Base-by-base conservation (phyloP, 2,888 invertebrate species). In the Morinoia aosen region DNA sequence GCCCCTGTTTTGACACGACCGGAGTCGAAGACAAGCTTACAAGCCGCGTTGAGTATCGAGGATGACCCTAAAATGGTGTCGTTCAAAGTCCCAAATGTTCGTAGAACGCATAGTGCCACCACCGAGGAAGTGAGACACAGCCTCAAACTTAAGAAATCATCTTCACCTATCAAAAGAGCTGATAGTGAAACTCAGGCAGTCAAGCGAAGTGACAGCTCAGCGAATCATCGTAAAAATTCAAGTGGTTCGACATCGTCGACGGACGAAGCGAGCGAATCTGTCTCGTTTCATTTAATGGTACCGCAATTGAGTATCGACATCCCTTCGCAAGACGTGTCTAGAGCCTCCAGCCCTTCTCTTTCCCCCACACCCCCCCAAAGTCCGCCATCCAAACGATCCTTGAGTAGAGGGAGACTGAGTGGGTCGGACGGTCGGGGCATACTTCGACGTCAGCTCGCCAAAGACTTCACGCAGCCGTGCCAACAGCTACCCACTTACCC, bases 271-370 rank as follows among this genome's bases (percentile, higher is more conserved):
- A 96, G 96, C 57, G 96, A 96, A 58, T 96, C 96, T 25, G 96
- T 96, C 56, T 96, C 96, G 40, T 96, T 96, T 95, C 96, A 96
- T 88, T 95, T 96, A 58, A 96, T 96, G 96, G 96, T 96, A 16
- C 96, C 96, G 25, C 96, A 96, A 57, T 88, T 96, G 10, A 96
- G 96, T 58, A 95, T 96, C 56, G 96, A 96, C 57, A 94, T 94
- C 88, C 96, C 96, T 14, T 96, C 96, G 88, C 95, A 94, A 33
- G 96, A 96, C 61, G 96, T 96, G 16, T 96, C 96, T 58, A 95
- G 96, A n/a, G 96, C 96, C 14, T 96, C 96, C 19, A 95, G 95
- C 40, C 96, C 96, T 8, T 95, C 96, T 57, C 91, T 95, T 12
- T 96, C 96, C 61, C 95, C 96, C 19, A 88, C 95, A 56, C 95